phyloP scores from a whole-genome alignment of 2,888 invertebrate genomes.

The Tanytarsus gracilentus region DNA sequence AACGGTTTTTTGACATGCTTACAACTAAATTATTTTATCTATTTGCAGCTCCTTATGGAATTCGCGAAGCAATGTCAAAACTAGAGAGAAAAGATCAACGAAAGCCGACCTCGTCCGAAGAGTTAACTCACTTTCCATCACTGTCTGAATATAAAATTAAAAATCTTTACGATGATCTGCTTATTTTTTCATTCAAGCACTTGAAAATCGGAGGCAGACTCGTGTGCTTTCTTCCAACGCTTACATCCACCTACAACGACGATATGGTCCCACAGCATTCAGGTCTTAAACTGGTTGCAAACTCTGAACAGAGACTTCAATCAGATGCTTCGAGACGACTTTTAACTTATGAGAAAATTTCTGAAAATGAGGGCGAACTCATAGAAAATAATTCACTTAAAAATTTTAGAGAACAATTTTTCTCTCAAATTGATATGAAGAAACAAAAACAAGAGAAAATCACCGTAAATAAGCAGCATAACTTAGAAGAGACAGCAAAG shows the following conservation, averaged over 20 bases:
- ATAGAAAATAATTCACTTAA: background rate
- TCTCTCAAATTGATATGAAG: background rate
- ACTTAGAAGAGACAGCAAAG: conserved; percentile 1
- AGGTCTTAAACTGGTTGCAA: conserved; percentile 64
- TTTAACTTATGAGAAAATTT: conserved; percentile 73
- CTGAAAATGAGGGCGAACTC: conserved; percentile 43
- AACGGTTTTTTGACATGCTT: background rate
- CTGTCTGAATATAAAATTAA: conserved; percentile 78
- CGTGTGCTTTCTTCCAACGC: conserved; percentile 93
- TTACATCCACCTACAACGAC: conserved; percentile 66
- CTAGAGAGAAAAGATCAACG: conserved; percentile 44
- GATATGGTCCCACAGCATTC: conserved; percentile 71
- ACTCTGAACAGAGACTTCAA: conserved; percentile 83
- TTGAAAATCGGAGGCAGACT: conserved; percentile 56
- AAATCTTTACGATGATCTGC: conserved; percentile 73
- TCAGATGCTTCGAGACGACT: conserved; percentile 71
- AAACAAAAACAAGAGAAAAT: background rate
- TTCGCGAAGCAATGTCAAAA: conserved; percentile 84
- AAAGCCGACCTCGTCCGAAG: conserved; percentile 48
- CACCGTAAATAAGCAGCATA: background rate
- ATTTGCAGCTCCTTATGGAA: conserved; percentile 87
- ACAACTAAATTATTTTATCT: conserved; percentile 26
- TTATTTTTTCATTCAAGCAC: conserved; percentile 71
- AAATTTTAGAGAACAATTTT: background rate
- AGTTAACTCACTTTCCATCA: conserved; percentile 66